A percentile compares a stretch with the other conserved stretches of the same genome.
Conservation (phyloP, 2,797 vertebrate genomes). For the Glyptemys insculpta region DNA sequence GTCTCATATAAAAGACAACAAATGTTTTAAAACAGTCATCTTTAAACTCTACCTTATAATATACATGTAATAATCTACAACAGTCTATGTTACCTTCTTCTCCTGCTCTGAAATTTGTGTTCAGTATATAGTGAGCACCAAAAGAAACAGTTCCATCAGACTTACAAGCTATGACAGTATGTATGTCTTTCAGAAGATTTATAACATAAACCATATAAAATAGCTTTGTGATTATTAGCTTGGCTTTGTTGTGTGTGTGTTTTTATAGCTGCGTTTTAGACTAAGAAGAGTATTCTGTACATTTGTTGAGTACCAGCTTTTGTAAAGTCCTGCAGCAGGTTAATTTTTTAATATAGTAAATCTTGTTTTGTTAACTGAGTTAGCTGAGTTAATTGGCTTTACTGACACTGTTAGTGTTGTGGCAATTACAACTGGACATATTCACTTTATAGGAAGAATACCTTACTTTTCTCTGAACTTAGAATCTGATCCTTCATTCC, state of each 20-base stretch:
- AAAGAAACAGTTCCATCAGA: background rate
- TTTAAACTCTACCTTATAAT: background rate
- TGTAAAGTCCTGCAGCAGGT: background rate
- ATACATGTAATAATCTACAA: background rate
- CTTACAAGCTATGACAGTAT: background rate
- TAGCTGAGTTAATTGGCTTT: background rate
- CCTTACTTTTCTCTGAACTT: background rate
- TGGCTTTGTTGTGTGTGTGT: background rate
- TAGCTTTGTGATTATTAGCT: background rate
- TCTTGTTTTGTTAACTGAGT: background rate
- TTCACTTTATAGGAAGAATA: background rate
- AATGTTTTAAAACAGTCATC: background rate
- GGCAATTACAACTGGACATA: slow-evolving; percentile 1
- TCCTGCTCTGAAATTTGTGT: background rate
- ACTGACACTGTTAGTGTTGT: background rate
- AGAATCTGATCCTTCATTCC: background rate
- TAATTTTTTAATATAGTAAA: slow-evolving; percentile 3
- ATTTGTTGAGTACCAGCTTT: background rate
- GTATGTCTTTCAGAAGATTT: background rate
- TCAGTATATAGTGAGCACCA: background rate
- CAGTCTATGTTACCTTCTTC: background rate
- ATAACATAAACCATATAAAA: background rate
- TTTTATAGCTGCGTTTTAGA: background rate
- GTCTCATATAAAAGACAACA: background rate
- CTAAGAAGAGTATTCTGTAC: background rate